A percentile compares a stretch with the other conserved stretches of the same genome.
Evolutionary conservation across 2,888 invertebrate genomes (phyloP).

Genomic region (Pheosia tremula): DNA sequence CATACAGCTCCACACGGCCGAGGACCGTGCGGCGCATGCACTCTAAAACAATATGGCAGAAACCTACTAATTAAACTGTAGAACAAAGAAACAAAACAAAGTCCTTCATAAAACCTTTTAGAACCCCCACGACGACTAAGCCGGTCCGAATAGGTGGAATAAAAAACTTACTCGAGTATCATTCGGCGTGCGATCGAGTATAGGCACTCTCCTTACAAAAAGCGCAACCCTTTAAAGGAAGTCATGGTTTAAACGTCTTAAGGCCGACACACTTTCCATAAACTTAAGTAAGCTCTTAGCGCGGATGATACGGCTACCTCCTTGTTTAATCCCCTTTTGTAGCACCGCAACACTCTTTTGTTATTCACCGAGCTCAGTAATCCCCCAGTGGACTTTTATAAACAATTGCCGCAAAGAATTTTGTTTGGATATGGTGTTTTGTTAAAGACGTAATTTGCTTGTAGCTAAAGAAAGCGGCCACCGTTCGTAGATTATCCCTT

Average conservation of each 20-base stretch:
- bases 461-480: slow-evolving; percentile 52
- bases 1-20: slow-evolving; percentile 15
- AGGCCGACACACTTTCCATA: slow-evolving; percentile 77
- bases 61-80: slow-evolving; percentile 73
- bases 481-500: slow-evolving; percentile 43
- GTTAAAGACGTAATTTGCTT: slow-evolving; percentile 64
- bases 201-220: slow-evolving; percentile 68
- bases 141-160: slow-evolving; percentile 56
- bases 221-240: slow-evolving; percentile 81
- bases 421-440: slow-evolving; percentile 50
- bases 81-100: slow-evolving; percentile 69
- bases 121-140: slow-evolving; percentile 78
- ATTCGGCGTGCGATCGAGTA: slow-evolving; percentile 68
- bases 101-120: slow-evolving; percentile 65
- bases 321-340: slow-evolving; percentile 77
- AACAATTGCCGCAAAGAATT: slow-evolving; percentile 71
- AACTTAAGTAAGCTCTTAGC: slow-evolving; percentile 80
- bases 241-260: slow-evolving; percentile 78
- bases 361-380: slow-evolving; percentile 72
- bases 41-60: slow-evolving; percentile 65
- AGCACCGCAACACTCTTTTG: slow-evolving; percentile 75
- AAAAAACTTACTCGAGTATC: slow-evolving; percentile 67
- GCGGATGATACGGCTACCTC: slow-evolving; percentile 78
- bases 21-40: slow-evolving; percentile 21
- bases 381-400: slow-evolving; percentile 67